A percentile compares a stretch with the other conserved stretches of the same genome.
Evolutionary conservation across 2,797 vertebrate species (phyloP).

Genomic region (Furcifer pardalis): DNA sequence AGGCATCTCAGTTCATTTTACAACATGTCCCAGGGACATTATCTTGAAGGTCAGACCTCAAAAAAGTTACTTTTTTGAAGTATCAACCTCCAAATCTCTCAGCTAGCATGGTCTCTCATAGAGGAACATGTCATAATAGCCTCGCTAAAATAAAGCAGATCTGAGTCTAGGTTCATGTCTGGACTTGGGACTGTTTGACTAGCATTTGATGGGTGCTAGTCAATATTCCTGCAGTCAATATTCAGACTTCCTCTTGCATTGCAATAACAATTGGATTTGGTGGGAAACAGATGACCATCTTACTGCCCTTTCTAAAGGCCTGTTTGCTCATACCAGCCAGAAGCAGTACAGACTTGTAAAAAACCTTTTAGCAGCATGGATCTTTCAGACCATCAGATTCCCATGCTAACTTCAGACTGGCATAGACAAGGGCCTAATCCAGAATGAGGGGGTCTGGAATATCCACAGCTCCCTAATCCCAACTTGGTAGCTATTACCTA

Average conservation of each 20-base stretch:
- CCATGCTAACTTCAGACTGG: not conserved
- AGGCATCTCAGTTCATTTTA: not conserved
- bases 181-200: not conserved
- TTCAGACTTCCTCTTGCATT: not conserved
- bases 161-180: not conserved
- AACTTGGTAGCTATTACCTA: too few species aligned
- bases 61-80: too few species aligned
- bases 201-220: not conserved
- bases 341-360: not conserved
- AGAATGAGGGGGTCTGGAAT: not conserved
- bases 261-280: not conserved
- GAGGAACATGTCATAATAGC: not conserved
- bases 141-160: not conserved
- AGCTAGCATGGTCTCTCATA: too few species aligned
- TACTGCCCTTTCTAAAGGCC: not conserved
- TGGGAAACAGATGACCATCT: not conserved
- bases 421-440: not conserved
- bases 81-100: too few species aligned
- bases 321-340: not conserved
- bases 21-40: too few species aligned
- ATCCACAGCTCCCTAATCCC: too few species aligned
- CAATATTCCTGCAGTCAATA: not conserved
- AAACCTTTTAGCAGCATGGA: too few species aligned
- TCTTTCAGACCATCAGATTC: not conserved
- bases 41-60: not conserved